Base-by-base conservation (phyloP, 2,113 vertebrate species). In the Chloroceryle aenea region DNA sequence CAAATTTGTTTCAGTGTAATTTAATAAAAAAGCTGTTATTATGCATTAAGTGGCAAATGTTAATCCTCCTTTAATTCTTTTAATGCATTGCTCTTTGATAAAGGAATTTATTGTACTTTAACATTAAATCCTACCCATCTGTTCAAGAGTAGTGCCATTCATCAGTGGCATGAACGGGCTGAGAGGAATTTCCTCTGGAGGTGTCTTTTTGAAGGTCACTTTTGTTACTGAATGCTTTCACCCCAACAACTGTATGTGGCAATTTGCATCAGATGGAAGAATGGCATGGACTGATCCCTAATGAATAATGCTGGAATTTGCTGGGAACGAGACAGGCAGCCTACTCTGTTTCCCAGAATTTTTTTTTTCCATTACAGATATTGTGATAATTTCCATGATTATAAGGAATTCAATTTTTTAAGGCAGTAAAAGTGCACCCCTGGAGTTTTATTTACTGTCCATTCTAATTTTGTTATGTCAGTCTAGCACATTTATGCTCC, bases 401-500 rank as follows among this genome's bases (percentile, higher is more conserved):
- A 42, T 64, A 81, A 88, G 38, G 53, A 93, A 52, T 67, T 91
- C 8, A 67, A 83, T 79, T 73, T 63, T 32, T 55, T 71, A 59
- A 74, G 34, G 67, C 85, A 69, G 36, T 91, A 94, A 80, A 93
- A 94, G 29, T 30, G 47, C 19, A 66, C 52, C 72, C 78, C 47
- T 3, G 0, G 12, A 77, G 72, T 67, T 94, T 84, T 93, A 96
- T 93, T 96, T 92, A 96, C 90, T 86, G 82, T 86, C 87, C 34
- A 50, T 34, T 83, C n/a, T 77, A 86, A 90, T 96, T 94, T 67
- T 84, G 72, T 94, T 96, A 93, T 96, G 96, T 80, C 82, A 86
- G 58, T 50, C 76, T 91, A 91, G 85, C 81, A 83, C 38, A 47
- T 91, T 91, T 84, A 83, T 71, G 55, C 59, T 93, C 71, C 15